phyloP scores from a whole-genome alignment of 2,888 invertebrate genomes.

The Cheilosia vulpina region DNA sequence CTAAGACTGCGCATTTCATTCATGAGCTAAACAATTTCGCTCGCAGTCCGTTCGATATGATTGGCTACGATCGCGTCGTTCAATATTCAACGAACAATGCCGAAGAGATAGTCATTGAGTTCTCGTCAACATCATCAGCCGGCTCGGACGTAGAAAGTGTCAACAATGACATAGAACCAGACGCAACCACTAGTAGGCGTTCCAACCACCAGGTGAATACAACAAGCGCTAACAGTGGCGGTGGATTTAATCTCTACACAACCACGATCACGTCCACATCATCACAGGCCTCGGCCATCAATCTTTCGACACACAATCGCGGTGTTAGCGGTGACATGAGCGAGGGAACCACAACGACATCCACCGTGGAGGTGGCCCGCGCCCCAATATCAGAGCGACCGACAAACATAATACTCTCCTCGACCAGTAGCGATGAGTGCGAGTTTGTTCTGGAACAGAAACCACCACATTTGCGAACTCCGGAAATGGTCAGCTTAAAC shows the following conservation, averaged over 20 bases:
- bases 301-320: slow-evolving; percentile 81
- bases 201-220: slow-evolving; percentile 36
- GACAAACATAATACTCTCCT: slow-evolving; percentile 79
- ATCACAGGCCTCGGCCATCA: slow-evolving; percentile 79
- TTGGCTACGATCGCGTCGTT: slow-evolving; percentile 90
- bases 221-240: slow-evolving; percentile 52
- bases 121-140: slow-evolving; percentile 78
- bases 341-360: slow-evolving; percentile 59
- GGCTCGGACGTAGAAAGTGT: slow-evolving; percentile 76
- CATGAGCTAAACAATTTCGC: slow-evolving; percentile 95
- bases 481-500: slow-evolving; percentile 82
- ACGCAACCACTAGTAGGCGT: slow-evolving; percentile 50
- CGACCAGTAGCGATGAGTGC: slow-evolving; percentile 82
- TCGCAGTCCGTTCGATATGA: slow-evolving; percentile 93
- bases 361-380: slow-evolving; percentile 42
- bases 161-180: slow-evolving; percentile 56
- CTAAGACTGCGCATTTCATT: slow-evolving; percentile 92
- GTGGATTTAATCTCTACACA: slow-evolving; percentile 73
- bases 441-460: slow-evolving; percentile 83
- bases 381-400: slow-evolving; percentile 55
- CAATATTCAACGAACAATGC: slow-evolving; percentile 85
- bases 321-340: slow-evolving; percentile 55
- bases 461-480: slow-evolving; percentile 83
- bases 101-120: slow-evolving; percentile 81
- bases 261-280: slow-evolving; percentile 71